phyloP scores from a whole-genome alignment of 1,140 invertebrate genomes.

The Ips nitidus region DNA sequence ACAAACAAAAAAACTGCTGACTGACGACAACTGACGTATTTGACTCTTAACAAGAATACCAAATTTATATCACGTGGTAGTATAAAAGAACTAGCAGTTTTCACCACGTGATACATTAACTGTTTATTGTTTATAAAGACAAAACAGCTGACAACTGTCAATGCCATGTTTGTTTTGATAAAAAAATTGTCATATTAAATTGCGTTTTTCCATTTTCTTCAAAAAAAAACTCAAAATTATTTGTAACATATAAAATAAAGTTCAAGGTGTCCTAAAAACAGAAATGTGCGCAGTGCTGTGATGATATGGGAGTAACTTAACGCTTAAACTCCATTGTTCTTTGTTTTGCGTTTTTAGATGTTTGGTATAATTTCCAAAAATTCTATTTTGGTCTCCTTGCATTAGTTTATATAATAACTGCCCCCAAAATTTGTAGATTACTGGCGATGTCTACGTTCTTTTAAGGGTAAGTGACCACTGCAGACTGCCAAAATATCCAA shows the following conservation, averaged over 20 bases:
- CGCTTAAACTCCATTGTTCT: neutral
- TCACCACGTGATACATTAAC: too few species aligned
- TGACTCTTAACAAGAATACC: too few species aligned
- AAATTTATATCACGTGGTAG: too few species aligned
- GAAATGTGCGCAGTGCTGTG: neutral
- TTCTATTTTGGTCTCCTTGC: neutral
- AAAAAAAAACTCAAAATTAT: neutral
- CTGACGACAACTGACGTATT: too few species aligned
- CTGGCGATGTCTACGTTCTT: neutral
- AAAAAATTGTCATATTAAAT: neutral
- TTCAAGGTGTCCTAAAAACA: neutral
- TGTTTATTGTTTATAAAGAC: too few species aligned
- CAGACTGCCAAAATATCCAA: neutral
- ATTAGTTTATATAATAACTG: conserved; percentile 1
- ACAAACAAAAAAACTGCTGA: too few species aligned
- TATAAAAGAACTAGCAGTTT: too few species aligned
- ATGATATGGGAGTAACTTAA: neutral
- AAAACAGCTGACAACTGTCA: too few species aligned
- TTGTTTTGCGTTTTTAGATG: neutral
- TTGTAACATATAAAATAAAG: neutral
- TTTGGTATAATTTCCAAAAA: neutral
- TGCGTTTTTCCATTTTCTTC: neutral
- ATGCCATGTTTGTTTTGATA: too few species aligned
- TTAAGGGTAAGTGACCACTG: neutral
- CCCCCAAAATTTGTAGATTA: neutral